phyloP scores from a whole-genome alignment of 2,113 vertebrate species.

The Tragelaphus imberbis region DNA sequence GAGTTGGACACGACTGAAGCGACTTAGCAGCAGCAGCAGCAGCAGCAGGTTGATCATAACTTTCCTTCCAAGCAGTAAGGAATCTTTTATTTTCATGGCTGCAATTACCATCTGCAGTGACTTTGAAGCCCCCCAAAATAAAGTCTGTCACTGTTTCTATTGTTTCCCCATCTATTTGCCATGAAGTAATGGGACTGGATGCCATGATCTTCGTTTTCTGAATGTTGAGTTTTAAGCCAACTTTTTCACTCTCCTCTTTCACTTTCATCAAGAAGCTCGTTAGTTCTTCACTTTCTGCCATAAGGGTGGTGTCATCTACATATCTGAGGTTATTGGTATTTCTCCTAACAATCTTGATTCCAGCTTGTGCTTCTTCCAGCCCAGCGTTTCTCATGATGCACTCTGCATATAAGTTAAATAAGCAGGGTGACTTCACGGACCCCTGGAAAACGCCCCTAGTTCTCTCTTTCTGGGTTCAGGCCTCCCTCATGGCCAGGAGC shows the following conservation, averaged over 20 bases:
- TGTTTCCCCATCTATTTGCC: not conserved
- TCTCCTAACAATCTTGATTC: not conserved
- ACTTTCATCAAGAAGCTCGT: not conserved
- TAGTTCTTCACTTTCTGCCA: not conserved
- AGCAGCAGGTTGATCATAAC: too few relatives aligned
- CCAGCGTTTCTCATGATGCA: not conserved
- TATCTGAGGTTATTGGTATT: not conserved
- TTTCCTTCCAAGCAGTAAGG: not conserved
- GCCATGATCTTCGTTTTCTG: not conserved
- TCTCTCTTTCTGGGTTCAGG: not conserved
- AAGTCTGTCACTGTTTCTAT: not conserved
- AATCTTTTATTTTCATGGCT: too few relatives aligned
- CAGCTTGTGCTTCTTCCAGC: not conserved
- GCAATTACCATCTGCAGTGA: not conserved
- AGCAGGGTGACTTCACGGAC: not conserved
- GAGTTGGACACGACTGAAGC: too few relatives aligned
- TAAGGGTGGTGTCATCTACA: not conserved
- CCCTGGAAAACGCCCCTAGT: accelerated
- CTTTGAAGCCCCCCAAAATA: accelerated
- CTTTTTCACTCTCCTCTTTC: not conserved
- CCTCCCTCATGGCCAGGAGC: not conserved
- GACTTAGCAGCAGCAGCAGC: too few relatives aligned
- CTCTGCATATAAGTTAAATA: not conserved
- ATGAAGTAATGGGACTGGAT: not conserved
- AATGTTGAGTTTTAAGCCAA: not conserved